These are phyloP conservation scores for Cataglyphis rosenhaueri DNA, from an alignment of 2,888 invertebrate species.

Conservation along the genomic window DNA sequence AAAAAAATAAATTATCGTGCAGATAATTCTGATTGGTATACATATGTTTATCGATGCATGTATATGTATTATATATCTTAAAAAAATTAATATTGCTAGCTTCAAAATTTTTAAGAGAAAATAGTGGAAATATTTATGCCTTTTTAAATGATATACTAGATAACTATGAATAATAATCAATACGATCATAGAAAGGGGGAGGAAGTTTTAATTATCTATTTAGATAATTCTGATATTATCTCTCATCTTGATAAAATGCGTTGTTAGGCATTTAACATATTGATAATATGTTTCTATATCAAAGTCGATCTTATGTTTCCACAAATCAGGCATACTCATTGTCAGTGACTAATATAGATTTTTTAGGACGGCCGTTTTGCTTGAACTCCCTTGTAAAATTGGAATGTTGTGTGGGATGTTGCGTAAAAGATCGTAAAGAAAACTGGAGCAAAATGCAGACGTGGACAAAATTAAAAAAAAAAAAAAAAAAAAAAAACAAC, in stretches of 20 bases:
- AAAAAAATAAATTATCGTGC: conserved; percentile 10
- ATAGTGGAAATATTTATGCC: neutral
- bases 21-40: neutral
- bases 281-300: neutral
- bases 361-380: neutral
- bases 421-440: neutral
- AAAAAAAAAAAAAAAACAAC: neutral
- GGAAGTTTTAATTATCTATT: neutral
- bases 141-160: neutral
- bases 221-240: neutral
- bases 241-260: neutral
- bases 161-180: neutral
- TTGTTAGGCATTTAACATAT: neutral
- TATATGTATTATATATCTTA: neutral
- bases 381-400: neutral
- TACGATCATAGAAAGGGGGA: neutral
- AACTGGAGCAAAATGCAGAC: neutral
- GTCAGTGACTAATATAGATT: neutral
- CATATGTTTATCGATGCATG: neutral
- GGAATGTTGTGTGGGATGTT: neutral
- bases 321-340: neutral
- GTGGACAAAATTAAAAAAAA: neutral
- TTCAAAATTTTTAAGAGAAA: neutral
- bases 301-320: neutral
- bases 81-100: neutral